Percentiles rank a stretch among this genome's conserved stretches.
These are phyloP conservation scores for Leptopterna dolabrata DNA, from an alignment of 2,888 invertebrate species.

Conservation along the genomic window DNA sequence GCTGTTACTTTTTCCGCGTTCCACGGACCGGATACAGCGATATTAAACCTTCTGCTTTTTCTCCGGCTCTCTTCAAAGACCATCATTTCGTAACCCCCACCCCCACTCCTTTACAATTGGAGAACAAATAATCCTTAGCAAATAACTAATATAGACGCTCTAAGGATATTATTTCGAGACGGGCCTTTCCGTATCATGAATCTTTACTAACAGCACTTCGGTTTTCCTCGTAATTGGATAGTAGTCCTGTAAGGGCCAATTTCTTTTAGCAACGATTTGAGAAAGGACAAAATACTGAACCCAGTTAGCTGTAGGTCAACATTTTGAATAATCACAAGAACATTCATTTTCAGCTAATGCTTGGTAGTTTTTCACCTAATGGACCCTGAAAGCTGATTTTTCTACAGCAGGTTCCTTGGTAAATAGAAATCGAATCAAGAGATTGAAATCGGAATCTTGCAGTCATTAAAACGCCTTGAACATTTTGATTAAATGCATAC, in stretches of 20 bases:
- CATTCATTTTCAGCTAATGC: too few species aligned
- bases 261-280: background rate
- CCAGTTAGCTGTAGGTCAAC: too few species aligned
- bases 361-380: too few species aligned
- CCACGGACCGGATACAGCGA: conserved; percentile 25
- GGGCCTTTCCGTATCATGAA: background rate
- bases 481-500: too few species aligned
- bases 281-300: too few species aligned
- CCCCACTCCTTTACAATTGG: conserved; percentile 11
- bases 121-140: conserved; percentile 27
- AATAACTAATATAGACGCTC: conserved; percentile 28
- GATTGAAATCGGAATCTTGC: too few species aligned
- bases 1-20: background rate
- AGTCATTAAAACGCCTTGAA: too few species aligned
- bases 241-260: background rate
- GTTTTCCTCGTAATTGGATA: background rate
- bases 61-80: background rate
- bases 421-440: too few species aligned
- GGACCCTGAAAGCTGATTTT: too few species aligned
- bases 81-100: background rate
- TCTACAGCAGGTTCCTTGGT: too few species aligned
- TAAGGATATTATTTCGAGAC: background rate
- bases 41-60: conserved; percentile 22
- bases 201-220: background rate
- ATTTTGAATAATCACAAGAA: too few species aligned